Conservation (phyloP, 2,113 vertebrate species). For the Laticauda colubrina region DNA sequence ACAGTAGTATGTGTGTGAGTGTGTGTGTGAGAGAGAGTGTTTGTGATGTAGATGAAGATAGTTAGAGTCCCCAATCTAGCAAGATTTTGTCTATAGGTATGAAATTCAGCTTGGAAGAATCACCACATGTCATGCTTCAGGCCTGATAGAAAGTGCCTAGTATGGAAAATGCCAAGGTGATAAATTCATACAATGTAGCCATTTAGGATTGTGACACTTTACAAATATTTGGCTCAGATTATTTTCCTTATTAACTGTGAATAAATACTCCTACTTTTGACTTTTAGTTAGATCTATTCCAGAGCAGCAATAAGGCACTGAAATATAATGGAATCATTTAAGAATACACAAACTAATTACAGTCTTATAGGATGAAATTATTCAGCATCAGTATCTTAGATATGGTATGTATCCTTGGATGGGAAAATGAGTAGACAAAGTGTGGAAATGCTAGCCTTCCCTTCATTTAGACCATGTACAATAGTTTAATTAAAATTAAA, state of each 20-base stretch:
- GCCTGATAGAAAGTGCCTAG: not conserved
- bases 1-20: too few species aligned
- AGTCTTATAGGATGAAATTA: slow-evolving; percentile 36
- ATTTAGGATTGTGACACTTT: not conserved
- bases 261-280: not conserved
- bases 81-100: not conserved
- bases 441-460: slow-evolving; percentile 46
- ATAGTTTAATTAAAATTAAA: slow-evolving; percentile 62
- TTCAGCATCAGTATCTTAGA: slow-evolving; percentile 44
- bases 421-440: slow-evolving; percentile 35
- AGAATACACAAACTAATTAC: slow-evolving; percentile 39
- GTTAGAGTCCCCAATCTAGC: not conserved
- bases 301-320: slow-evolving; percentile 21
- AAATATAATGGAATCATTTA: slow-evolving; percentile 43
- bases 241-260: not conserved
- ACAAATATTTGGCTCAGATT: not conserved
- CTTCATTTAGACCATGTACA: slow-evolving; percentile 45
- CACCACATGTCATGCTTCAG: not conserved
- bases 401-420: slow-evolving; percentile 39
- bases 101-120: not conserved
- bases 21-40: too few species aligned
- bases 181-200: not conserved
- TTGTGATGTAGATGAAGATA: not conserved
- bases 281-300: not conserved
- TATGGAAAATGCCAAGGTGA: not conserved